Conservation (phyloP, 2,113 vertebrate genomes). For the Turdus rufiventris region DNA sequence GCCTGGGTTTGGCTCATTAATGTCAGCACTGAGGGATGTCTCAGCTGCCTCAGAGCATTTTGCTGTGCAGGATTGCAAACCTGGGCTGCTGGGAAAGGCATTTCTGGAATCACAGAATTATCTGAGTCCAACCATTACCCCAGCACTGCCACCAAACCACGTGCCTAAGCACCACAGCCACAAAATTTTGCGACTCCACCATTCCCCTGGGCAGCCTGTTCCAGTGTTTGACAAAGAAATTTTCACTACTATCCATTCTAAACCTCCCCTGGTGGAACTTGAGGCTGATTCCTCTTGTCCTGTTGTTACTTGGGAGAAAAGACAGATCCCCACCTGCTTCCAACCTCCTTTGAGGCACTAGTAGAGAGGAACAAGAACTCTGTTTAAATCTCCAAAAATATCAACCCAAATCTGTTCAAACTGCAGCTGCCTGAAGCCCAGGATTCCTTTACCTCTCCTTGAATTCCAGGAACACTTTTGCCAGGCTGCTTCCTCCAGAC, state of each 20-base stretch:
- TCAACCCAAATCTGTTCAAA: background rate
- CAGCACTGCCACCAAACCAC: background rate
- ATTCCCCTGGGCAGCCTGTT: background rate
- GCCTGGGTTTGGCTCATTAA: background rate
- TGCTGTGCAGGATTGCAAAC: background rate
- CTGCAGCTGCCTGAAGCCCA: background rate
- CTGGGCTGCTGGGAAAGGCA: background rate
- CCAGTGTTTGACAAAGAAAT: background rate
- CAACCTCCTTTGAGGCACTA: background rate
- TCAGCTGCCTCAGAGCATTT: background rate
- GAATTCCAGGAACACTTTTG: constrained; percentile 95
- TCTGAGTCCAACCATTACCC: background rate
- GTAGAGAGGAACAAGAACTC: background rate
- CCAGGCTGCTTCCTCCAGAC: constrained; percentile 82
- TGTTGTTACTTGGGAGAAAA: background rate
- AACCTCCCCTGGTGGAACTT: background rate
- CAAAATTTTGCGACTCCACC: background rate
- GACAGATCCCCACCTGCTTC: background rate
- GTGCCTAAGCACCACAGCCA: background rate
- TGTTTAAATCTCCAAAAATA: background rate
- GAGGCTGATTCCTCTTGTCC: background rate
- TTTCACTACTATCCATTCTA: background rate
- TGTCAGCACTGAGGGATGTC: background rate
- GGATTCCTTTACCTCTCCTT: constrained; percentile 84
- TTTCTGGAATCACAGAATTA: background rate